Evolutionary conservation across 2,888 invertebrate species (phyloP).

Genomic region (Nematopogon swammerdamellus): DNA sequence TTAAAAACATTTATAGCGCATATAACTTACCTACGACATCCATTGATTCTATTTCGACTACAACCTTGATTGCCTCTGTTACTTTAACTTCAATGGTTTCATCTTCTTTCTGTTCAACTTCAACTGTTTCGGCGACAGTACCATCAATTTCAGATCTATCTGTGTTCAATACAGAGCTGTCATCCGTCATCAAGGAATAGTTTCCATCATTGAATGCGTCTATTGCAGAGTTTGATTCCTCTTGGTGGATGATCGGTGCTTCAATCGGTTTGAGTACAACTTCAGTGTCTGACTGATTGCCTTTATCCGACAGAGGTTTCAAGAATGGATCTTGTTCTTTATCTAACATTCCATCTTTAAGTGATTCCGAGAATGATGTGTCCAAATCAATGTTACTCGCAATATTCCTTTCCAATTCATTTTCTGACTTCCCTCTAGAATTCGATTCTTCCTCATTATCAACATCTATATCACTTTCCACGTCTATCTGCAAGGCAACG

Average conservation of each 20-base stretch:
- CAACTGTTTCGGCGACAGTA: background rate
- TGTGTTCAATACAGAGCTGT: conserved; percentile 26
- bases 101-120: background rate
- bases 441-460: background rate
- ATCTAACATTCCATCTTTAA: background rate
- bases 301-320: background rate
- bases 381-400: background rate
- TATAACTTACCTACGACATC: too few species aligned
- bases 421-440: too few species aligned
- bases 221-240: background rate
- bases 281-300: background rate
- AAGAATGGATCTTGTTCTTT: background rate
- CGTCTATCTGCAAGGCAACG: background rate
- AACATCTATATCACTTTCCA: background rate
- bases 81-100: conserved; percentile 3
- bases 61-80: conserved; percentile 9
- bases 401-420: too few species aligned
- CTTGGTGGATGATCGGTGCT: background rate
- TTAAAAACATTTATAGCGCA: too few species aligned
- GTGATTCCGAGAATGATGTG: background rate
- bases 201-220: conserved; percentile 12
- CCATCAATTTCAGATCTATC: conserved; percentile 23
- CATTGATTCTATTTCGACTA: conserved; percentile 6
- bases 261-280: background rate
- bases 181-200: conserved; percentile 37